Conservation (phyloP, 2,888 invertebrate species). For the Tortrix viridana region DNA sequence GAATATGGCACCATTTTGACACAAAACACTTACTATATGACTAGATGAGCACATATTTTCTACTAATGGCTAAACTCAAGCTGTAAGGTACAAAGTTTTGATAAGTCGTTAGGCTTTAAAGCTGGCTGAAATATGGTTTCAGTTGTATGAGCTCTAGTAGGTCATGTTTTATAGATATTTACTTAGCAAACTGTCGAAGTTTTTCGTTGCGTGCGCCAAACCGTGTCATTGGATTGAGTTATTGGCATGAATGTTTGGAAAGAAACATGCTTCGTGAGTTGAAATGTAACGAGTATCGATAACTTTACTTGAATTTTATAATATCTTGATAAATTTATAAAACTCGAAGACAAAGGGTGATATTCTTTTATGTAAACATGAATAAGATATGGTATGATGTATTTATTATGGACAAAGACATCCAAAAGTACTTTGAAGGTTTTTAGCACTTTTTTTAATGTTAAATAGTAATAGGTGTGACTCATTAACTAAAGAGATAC, state of each 20-base stretch:
- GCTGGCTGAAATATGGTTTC: conserved; percentile 43
- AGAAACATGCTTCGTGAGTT: background rate
- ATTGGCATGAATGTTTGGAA: background rate
- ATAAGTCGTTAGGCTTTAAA: conserved; percentile 63
- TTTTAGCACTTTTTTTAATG: no score
- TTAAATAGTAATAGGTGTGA: no score
- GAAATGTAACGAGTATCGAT: background rate
- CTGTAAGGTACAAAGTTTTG: conserved; percentile 57
- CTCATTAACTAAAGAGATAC: no score
- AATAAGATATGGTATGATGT: no score
- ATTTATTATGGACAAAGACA: no score
- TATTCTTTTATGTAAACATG: no score
- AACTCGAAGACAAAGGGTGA: no score
- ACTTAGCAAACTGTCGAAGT: conserved; percentile 28
- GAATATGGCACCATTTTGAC: conserved; percentile 50
- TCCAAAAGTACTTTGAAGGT: no score
- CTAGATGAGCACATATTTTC: conserved; percentile 77
- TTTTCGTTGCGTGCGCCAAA: conserved; percentile 29
- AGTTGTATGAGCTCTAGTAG: conserved; percentile 27
- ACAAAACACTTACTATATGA: conserved; percentile 73
- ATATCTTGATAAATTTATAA: no score
- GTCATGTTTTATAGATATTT: conserved; percentile 35
- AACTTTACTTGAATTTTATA: no score
- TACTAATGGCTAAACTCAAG: conserved; percentile 75
- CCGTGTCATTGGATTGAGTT: conserved; percentile 12